phyloP scores from a whole-genome alignment of 2,888 invertebrate species.

The Leptinotarsa haldemani region DNA sequence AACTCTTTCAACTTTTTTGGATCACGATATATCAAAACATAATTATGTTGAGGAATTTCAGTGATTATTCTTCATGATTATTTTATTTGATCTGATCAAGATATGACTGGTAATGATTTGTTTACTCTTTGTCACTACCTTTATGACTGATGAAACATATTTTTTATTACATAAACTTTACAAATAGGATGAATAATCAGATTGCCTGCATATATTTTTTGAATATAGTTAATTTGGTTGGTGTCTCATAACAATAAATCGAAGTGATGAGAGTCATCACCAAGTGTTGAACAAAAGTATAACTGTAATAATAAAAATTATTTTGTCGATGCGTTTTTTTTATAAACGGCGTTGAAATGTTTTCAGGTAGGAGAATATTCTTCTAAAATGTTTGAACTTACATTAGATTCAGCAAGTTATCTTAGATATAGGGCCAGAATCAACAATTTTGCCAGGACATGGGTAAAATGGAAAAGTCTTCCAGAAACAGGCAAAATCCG shows the following conservation, averaged over 20 bases:
- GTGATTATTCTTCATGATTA: not conserved
- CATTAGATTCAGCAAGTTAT: no score
- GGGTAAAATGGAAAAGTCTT: no score
- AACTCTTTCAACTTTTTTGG: not conserved
- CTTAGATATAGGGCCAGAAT: no score
- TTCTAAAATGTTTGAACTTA: no score
- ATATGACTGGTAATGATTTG: constrained; percentile 8
- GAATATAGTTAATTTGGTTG: not conserved
- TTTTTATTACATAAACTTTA: not conserved
- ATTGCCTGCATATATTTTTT: not conserved
- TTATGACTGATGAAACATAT: not conserved
- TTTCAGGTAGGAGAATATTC: no score
- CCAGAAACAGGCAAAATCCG: no score
- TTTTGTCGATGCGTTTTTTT: no score
- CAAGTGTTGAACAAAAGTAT: no score
- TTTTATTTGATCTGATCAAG: constrained; percentile 6
- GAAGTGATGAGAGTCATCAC: not conserved
- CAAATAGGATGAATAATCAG: constrained; percentile 2
- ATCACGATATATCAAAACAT: not conserved
- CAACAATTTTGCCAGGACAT: no score
- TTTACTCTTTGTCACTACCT: not conserved
- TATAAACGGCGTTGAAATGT: no score
- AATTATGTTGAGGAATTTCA: not conserved
- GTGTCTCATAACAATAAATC: no score
- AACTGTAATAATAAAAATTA: no score